These are phyloP conservation scores for Parochlus steinenii DNA, from an alignment of 2,888 invertebrate species.

Conservation along the genomic window DNA sequence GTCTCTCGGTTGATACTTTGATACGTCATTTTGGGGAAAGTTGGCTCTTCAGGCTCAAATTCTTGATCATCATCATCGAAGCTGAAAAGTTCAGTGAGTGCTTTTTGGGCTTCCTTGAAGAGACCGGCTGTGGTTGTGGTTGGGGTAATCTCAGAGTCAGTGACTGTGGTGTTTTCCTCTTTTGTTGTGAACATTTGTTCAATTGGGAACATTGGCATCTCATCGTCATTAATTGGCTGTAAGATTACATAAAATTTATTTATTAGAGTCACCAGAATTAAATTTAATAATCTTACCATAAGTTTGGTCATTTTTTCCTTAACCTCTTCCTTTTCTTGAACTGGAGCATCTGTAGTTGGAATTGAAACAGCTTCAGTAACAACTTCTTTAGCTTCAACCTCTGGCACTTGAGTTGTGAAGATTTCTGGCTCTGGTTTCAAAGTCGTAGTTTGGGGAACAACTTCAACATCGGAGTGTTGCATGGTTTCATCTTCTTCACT, in stretches of 20 bases:
- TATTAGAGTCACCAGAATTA: conserved; percentile 14
- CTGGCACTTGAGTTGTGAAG: conserved; percentile 16
- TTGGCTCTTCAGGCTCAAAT: conserved; percentile 20
- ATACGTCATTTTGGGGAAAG: conserved; percentile 11
- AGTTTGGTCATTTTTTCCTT: conserved; percentile 20
- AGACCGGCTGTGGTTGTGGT: conserved; percentile 17
- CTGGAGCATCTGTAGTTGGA: conserved; percentile 26
- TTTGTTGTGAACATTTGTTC: neutral
- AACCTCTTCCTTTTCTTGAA: conserved; percentile 12
- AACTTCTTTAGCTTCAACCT: conserved; percentile 20
- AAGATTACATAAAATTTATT: conserved; percentile 9
- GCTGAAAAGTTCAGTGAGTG: conserved; percentile 26
- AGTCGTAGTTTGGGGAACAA: conserved; percentile 28
- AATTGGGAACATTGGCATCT: too few relatives aligned
- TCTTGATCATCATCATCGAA: conserved; percentile 23
- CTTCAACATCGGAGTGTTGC: conserved; percentile 23
- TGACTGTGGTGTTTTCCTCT: neutral
- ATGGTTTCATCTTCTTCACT: conserved; percentile 14
- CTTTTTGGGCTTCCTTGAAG: conserved; percentile 28
- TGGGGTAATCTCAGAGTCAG: conserved; percentile 4
- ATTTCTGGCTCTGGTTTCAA: conserved; percentile 18
- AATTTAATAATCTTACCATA: conserved; percentile 19
- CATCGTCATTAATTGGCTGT: conserved; percentile 14
- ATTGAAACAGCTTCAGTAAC: conserved; percentile 18
- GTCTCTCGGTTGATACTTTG: conserved; percentile 4